Evolutionary conservation across 2,888 invertebrate species (phyloP).

Genomic region (Synergus laeviventris): DNA sequence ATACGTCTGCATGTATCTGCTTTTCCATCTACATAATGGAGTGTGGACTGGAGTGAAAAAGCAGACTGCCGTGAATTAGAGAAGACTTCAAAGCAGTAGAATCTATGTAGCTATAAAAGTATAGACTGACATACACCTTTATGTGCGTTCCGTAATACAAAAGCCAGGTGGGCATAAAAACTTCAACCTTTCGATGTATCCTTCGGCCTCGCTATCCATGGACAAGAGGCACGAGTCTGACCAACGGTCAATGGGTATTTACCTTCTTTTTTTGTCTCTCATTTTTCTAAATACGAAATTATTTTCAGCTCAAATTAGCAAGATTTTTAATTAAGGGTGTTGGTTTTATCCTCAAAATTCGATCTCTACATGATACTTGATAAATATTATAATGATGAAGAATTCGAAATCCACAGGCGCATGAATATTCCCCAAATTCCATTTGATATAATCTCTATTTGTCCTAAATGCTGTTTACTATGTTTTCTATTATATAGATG

Average conservation of each 20-base stretch:
- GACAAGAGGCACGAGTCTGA: slow-evolving; percentile 3
- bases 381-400: too few relatives aligned
- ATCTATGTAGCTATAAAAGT: not conserved
- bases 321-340: not conserved
- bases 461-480: too few relatives aligned
- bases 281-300: not conserved
- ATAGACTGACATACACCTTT: not conserved
- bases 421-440: too few relatives aligned
- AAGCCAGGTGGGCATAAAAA: slow-evolving; percentile 41
- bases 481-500: too few relatives aligned
- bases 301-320: not conserved
- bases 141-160: slow-evolving; percentile 48
- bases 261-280: not conserved
- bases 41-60: slow-evolving; percentile 41
- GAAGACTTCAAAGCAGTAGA: slow-evolving; percentile 52
- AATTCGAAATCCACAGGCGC: too few relatives aligned
- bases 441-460: too few relatives aligned
- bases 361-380: too few relatives aligned
- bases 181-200: slow-evolving; percentile 37
- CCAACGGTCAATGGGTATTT: slow-evolving; percentile 11
- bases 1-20: slow-evolving; percentile 16
- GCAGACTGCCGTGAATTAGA: slow-evolving; percentile 59
- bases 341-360: too few relatives aligned
- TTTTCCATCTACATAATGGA: slow-evolving; percentile 39
- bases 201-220: slow-evolving; percentile 38